These are phyloP conservation scores for Crotalus horridus DNA, from an alignment of 2,113 vertebrate species.

Conservation along the genomic window DNA sequence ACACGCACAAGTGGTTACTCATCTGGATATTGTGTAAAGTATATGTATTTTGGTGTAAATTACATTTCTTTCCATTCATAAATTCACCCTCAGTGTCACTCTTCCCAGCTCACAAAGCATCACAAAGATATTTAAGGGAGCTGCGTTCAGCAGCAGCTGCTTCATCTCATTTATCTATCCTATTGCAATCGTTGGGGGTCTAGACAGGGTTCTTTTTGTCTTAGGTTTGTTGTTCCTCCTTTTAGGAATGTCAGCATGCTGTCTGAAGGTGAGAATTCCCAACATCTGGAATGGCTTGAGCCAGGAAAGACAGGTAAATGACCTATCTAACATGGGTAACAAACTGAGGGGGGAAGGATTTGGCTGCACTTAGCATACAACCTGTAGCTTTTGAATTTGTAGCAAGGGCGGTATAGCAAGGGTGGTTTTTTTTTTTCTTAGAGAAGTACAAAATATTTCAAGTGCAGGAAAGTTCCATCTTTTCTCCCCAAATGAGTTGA, in stretches of 20 bases:
- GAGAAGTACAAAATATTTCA: background rate
- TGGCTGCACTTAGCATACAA: background rate
- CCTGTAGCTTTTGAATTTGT: background rate
- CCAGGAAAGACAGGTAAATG: slow-evolving; percentile 84
- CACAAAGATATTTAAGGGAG: slow-evolving; percentile 57
- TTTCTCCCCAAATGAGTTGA: background rate
- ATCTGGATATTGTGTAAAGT: slow-evolving; percentile 48
- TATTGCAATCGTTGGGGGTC: slow-evolving; percentile 45
- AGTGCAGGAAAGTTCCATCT: background rate
- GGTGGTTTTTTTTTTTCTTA: background rate
- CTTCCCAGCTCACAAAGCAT: slow-evolving; percentile 61
- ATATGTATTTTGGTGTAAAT: slow-evolving; percentile 42
- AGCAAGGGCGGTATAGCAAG: background rate
- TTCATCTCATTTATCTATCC: slow-evolving; percentile 72
- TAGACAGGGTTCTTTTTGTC: slow-evolving; percentile 56
- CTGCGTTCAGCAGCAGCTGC: slow-evolving; percentile 69
- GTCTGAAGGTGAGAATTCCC: slow-evolving; percentile 86
- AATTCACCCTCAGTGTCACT: slow-evolving; percentile 73
- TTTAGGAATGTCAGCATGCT: slow-evolving; percentile 95
- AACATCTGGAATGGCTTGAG: slow-evolving; percentile 87
- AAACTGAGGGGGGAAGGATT: background rate
- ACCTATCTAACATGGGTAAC: background rate
- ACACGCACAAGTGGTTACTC: slow-evolving; percentile 39
- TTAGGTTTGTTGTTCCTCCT: slow-evolving; percentile 57
- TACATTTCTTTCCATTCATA: slow-evolving; percentile 65